Percentiles rank a stretch among this genome's conserved stretches.
These are phyloP conservation scores for Formica selysi DNA, from an alignment of 1,140 invertebrate genomes.

Conservation along the genomic window DNA sequence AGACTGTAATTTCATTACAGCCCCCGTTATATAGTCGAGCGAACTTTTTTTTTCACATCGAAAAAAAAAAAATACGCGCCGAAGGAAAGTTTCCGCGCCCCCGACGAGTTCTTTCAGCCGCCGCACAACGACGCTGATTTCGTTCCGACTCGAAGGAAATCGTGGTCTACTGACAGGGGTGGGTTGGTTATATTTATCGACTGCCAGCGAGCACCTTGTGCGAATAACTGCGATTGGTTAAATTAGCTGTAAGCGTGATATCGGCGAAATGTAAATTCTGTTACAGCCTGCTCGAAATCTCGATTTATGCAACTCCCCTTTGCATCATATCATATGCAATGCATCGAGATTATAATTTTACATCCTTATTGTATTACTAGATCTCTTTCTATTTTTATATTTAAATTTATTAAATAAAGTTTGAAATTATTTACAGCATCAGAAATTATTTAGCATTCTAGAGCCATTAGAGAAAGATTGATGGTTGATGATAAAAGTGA, in stretches of 20 bases:
- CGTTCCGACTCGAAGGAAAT: conserved; percentile 19
- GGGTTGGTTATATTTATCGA: conserved; percentile 53
- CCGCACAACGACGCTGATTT: conserved; percentile 41
- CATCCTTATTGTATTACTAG: background rate
- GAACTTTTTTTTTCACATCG: conserved; percentile 38
- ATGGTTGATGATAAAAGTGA: background rate
- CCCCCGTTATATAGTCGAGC: conserved; percentile 20
- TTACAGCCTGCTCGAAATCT: conserved; percentile 9
- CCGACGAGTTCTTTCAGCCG: background rate
- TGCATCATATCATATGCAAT: background rate
- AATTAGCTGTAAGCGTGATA: conserved; percentile 58
- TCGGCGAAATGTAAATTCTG: conserved; percentile 53
- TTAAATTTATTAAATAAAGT: background rate
- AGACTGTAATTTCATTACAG: conserved; percentile 54
- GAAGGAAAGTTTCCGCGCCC: background rate
- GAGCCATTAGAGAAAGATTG: background rate
- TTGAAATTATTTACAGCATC: background rate
- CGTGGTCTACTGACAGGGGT: background rate
- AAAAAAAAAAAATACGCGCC: conserved; percentile 26
- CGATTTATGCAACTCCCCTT: conserved; percentile 1
- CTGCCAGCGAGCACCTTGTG: conserved; percentile 44
- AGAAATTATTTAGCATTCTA: background rate
- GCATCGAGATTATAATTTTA: background rate
- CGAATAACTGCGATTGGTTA: conserved; percentile 46
- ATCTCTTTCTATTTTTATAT: no score